Evolutionary conservation across 2,113 vertebrate genomes (phyloP).

Genomic region (Odocoileus hemionus): DNA sequence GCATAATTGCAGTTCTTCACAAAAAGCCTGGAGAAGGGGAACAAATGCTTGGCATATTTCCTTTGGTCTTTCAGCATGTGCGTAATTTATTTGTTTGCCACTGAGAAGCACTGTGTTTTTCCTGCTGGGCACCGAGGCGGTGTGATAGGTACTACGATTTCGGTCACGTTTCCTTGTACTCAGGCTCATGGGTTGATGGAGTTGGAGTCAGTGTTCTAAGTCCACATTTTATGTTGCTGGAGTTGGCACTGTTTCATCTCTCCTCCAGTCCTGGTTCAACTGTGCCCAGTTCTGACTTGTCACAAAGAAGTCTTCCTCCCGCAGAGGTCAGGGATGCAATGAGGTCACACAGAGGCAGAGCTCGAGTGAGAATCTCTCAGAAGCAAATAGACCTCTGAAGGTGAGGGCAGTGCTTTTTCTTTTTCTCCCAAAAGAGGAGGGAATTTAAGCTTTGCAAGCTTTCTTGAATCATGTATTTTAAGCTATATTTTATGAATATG

Average conservation of each 20-base stretch:
- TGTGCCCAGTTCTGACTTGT: background rate
- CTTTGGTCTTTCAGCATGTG: constrained; percentile 63
- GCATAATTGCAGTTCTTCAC: constrained; percentile 73
- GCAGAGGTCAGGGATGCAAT: background rate
- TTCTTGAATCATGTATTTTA: constrained; percentile 82
- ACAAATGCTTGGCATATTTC: constrained; percentile 70
- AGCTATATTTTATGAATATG: constrained; percentile 82
- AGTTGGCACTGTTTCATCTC: constrained; percentile 51
- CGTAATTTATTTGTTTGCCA: constrained; percentile 68
- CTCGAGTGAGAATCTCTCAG: background rate
- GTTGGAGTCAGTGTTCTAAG: constrained; percentile 34
- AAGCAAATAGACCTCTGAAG: background rate
- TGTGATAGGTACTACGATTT: constrained; percentile 29
- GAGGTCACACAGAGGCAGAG: background rate
- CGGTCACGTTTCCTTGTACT: constrained; percentile 54
- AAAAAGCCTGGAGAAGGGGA: constrained; percentile 63
- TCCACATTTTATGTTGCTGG: constrained; percentile 26
- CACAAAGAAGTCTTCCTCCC: constrained; percentile 32
- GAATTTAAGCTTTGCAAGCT: constrained; percentile 67
- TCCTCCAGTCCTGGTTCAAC: constrained; percentile 32
- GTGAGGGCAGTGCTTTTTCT: constrained; percentile 41
- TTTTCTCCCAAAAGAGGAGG: constrained; percentile 62
- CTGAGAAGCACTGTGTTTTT: constrained; percentile 72
- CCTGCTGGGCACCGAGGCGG: constrained; percentile 52
- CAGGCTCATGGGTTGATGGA: constrained; percentile 14